Evolutionary conservation across 2,113 vertebrate genomes (phyloP), one percentile per base, ranked within the genome.

Genomic region (Ceratotherium simum): DNA sequence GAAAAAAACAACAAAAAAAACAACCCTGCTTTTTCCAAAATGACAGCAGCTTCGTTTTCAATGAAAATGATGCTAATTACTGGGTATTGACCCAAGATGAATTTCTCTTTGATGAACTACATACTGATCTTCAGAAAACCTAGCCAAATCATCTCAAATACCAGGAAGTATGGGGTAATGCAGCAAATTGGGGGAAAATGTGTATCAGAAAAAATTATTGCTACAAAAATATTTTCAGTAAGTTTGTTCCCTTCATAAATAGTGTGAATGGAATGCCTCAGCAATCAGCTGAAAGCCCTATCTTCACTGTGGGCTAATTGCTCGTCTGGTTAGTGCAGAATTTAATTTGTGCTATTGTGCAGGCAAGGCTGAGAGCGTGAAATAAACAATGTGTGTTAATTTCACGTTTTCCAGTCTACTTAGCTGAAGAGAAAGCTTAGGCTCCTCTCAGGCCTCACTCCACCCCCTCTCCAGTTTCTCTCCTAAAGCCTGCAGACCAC

Each of bases 331-430:
- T 98, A 97, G 96, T 95, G 95, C 92, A 96, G 98, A 98, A 98
- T 98, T 98, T 98, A 98, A 98, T 98, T 98, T 98, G 98, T 98
- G 97, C 98, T 98, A 98, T 98, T 98, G 98, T 98, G 97, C 94
- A 96, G 97, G 97, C 97, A 95, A 98, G 97, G 97, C 98, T 98
- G 97, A 98, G 97, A 98, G 97, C 88, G 92, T 96, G 97, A 98
- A 98, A 98, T 98, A 98, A 98, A 98, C 98, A 98, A 98, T 98
- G 97, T 96, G 98, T 98, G 98, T 98, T 98, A 98, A 98, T 98
- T 98, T 98, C 97, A 97, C 96, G 92, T 98, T 98, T 98, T 97
- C 96, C 97, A 98, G 94, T 97, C 97, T 98, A 96, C 95, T 98
- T 98, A 97, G 97, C 96, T 95, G 95, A 88, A 95, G 96, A 96